A percentile compares a stretch with the other conserved stretches of the same genome.
Evolutionary conservation across 2,797 vertebrate genomes (phyloP).

Genomic region (Poecilia wingei): DNA sequence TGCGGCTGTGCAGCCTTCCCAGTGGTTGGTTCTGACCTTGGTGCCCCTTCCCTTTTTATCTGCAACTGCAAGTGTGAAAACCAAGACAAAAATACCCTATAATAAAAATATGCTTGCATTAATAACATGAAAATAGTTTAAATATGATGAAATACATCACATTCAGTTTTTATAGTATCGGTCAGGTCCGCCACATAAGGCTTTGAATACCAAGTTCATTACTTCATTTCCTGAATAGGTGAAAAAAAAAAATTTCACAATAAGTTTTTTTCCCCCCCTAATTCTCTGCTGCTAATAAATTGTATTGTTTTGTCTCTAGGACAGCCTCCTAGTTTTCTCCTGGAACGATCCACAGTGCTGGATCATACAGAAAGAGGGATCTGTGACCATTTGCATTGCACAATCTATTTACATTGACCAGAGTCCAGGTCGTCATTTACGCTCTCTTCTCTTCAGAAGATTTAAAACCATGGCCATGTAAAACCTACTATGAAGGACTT

Average conservation of each 20-base stretch:
- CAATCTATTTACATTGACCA: neutral
- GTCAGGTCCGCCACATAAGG: neutral
- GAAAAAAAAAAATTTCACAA: neutral
- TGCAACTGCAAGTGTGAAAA: neutral
- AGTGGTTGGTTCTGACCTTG: neutral
- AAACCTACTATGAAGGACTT: neutral
- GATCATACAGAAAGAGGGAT: neutral
- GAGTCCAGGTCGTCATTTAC: neutral
- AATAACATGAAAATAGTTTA: neutral
- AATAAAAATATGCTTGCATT: neutral
- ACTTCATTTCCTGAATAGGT: neutral
- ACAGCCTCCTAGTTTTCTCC: neutral
- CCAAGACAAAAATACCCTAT: neutral
- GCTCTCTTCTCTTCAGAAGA: neutral
- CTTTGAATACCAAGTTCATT: neutral
- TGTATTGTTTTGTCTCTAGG: neutral
- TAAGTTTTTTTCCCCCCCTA: neutral
- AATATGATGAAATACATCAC: neutral
- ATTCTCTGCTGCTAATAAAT: neutral
- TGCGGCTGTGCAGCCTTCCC: neutral
- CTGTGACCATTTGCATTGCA: conserved; percentile 1
- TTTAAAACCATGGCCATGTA: neutral
- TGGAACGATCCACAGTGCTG: neutral
- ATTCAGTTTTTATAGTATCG: neutral
- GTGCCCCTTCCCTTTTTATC: neutral